A percentile compares a stretch with the other conserved stretches of the same genome.
Conservation (phyloP, 1,140 invertebrate species). For the Trachymyrmex cornetzi region DNA sequence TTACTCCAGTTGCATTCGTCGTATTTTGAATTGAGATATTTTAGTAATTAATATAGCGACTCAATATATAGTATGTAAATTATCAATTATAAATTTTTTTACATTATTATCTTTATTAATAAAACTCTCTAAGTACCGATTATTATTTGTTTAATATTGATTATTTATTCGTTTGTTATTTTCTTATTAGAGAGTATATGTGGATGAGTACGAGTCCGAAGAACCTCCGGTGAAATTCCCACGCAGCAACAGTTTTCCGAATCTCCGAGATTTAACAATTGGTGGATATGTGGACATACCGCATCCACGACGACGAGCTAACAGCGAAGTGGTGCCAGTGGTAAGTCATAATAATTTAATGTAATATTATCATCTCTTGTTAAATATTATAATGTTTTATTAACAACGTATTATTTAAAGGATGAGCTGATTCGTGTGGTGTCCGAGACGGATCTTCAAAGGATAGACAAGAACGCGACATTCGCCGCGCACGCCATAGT, state of each 20-base stretch:
- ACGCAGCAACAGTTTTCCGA: conserved; percentile 84
- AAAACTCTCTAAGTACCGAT: background rate
- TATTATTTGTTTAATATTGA: background rate
- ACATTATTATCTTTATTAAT: background rate
- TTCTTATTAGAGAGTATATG: conserved; percentile 81
- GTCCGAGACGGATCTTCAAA: conserved; percentile 92
- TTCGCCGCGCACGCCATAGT: conserved; percentile 89
- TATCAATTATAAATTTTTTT: background rate
- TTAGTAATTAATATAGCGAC: background rate
- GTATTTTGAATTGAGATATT: background rate
- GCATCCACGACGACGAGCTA: conserved; percentile 83
- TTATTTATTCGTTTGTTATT: background rate
- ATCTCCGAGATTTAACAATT: conserved; percentile 81
- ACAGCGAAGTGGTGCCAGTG: conserved; percentile 84
- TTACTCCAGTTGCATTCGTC: background rate
- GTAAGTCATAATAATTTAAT: conserved; percentile 70
- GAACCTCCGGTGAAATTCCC: conserved; percentile 79
- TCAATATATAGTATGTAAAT: background rate
- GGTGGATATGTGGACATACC: conserved; percentile 78
- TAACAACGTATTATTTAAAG: conserved; percentile 56
- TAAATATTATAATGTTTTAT: background rate
- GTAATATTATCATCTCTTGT: background rate
- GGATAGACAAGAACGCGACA: conserved; percentile 92
- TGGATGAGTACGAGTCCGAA: conserved; percentile 83
- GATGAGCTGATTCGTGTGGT: conserved; percentile 88